A percentile compares a stretch with the other conserved stretches of the same genome.
Conservation (phyloP, 2,113 vertebrate species). For the Gymnobelideus leadbeateri region DNA sequence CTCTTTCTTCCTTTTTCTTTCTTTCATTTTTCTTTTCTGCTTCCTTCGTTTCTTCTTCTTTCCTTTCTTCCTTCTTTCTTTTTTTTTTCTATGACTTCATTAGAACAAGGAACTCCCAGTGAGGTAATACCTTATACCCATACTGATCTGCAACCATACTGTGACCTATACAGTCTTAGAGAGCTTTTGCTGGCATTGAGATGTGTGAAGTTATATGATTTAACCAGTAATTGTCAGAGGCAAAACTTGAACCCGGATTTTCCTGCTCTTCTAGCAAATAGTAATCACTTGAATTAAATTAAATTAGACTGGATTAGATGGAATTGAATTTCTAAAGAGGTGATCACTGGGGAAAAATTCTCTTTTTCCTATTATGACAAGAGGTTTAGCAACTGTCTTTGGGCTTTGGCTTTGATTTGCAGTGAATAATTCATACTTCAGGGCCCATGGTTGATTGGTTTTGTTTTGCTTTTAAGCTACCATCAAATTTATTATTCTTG, state of each 20-base stretch:
- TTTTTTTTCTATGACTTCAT: background rate
- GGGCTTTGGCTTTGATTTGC: constrained; percentile 27
- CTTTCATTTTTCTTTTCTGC: background rate
- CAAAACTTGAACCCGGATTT: background rate
- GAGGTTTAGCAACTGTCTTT: constrained; percentile 38
- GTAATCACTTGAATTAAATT: background rate
- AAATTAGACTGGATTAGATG: background rate
- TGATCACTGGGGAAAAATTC: background rate
- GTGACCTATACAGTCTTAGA: background rate
- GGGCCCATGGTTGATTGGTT: constrained; percentile 9
- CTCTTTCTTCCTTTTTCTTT: background rate
- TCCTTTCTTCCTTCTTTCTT: background rate
- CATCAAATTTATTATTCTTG: constrained; percentile 40
- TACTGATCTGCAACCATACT: background rate
- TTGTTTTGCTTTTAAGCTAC: constrained; percentile 45
- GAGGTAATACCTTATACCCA: background rate
- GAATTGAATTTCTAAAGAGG: constrained; percentile 7
- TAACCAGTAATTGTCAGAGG: background rate
- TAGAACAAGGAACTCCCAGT: background rate
- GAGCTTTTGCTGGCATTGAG: background rate
- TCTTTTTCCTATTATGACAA: constrained; percentile 26
- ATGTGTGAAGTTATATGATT: background rate
- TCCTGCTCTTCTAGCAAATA: background rate
- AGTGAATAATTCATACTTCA: constrained; percentile 56
- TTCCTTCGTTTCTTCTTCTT: background rate